Evolutionary conservation across 2,113 vertebrate genomes (phyloP), one percentile per base, ranked within the genome.

Genomic region (Hyla sarda): DNA sequence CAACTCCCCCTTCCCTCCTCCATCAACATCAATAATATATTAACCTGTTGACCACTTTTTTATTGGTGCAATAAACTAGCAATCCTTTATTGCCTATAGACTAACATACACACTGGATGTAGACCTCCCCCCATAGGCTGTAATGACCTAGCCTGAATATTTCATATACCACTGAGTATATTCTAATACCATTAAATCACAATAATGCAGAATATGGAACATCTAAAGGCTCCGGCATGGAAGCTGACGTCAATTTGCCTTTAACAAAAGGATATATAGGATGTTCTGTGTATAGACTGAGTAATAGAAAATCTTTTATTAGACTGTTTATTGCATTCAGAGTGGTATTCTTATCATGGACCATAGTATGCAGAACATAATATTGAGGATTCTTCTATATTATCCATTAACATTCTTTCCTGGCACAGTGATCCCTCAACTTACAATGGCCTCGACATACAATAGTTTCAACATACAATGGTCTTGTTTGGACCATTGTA

Each of bases 21-120:
- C 13, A 78, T 69, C 75, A 78, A 30, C 60, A 78, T 85, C 83
- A 85, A 78, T 85, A 78, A 85, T 78, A 62, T 52, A 85, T 85
- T 78, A 85, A 85, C 74, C 83, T 85, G 19, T 78, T 85, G 74
- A 48, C 73, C 60, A 32, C 28, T 41, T 54, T 13, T 50, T 85
- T 32, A 78, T 50, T n/a, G 45, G 30, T 25, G 23, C 47, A 50
- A 69, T 78, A 69, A 30, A n/a, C 2, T 37, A 45, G 13, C 54
- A 0, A 25, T 3, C 32, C 14, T 80, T 45, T 37, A 37, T 16
- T 25, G n/a, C 14, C 23, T 37, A 17, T 25, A 50, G 45, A 73
- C 13, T 19, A 52, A 52, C 45, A 76, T 73, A 13, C 30, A 28
- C 73, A 50, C 6, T 0, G n/a, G 45, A 76, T 17, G 19, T n/a